Base-by-base conservation (phyloP, 2,113 vertebrate genomes). In the Amazona vittata region DNA sequence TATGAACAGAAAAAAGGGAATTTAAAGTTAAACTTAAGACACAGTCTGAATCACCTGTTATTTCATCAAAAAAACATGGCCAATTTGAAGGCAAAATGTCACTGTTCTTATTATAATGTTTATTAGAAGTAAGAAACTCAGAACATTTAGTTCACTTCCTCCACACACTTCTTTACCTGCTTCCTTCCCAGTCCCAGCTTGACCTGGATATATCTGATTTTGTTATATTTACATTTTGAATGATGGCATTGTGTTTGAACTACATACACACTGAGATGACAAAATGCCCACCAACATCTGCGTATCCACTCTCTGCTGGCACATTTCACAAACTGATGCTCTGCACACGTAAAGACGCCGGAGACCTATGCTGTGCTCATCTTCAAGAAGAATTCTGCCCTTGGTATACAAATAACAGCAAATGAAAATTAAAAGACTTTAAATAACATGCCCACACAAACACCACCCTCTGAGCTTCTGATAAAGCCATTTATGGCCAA, bases 371-470 rank as follows among this genome's bases (percentile, higher is more conserved):
- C 68, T 74, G 68, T 44, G 60, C 88, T 92, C 86, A 96, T 81
- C 84, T 63, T 62, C 65, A 71, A 92, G 81, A 70, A 75, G 68
- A 81, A 94, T 86, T 89, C 69, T 84, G 39, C 90, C 84, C 57
- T 55, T 68, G 41, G 44, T 90, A 78, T 50, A 87, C 75, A 92
- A 95, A 67, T 69, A 77, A 95, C 93, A 94, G 84, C 90, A 96
- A 84, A 78, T 84, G 55, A 81, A 95, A 96, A 93, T 35, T 57
- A 95, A 88, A 92, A 77, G 83, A 89, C 57, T 93, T 89, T 41
- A 62, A 92, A 94, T 68, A 95, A 81, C 80, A 82, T 75, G 89
- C 86, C 93, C 94, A 93, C 92, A 94, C 83, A 95, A 94, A 94
- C 43, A 9, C 84, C 88, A 94, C 90, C 85, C 78, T 91, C 92